A percentile compares a stretch with the other conserved stretches of the same genome.
phyloP scores from a whole-genome alignment of 2,888 invertebrate genomes.

The Scaptomyza tumidula region DNA sequence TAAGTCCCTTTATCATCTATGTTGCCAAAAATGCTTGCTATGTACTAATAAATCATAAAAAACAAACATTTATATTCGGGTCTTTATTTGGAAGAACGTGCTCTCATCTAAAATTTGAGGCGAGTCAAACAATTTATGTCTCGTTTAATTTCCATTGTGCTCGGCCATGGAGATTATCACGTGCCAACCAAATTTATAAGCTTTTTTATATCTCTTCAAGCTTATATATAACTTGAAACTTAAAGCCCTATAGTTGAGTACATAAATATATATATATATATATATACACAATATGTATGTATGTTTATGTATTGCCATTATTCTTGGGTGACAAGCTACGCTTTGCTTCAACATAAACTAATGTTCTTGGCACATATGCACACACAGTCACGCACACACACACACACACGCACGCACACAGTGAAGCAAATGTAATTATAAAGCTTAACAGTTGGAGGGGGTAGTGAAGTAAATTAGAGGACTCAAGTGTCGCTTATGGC shows the following conservation, averaged over 20 bases:
- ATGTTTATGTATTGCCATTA: neutral
- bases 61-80: conserved; percentile 5
- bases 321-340: neutral
- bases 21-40: conserved; percentile 1
- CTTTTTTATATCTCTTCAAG: neutral
- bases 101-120: conserved; percentile 1
- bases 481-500: conserved; percentile 1
- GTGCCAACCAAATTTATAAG: neutral
- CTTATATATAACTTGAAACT: neutral
- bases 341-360: neutral
- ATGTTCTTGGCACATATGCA: conserved; percentile 3
- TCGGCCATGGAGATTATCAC: neutral
- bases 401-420: neutral
- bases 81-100: conserved; percentile 1
- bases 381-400: conserved; percentile 2
- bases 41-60: conserved; percentile 20
- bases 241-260: neutral
- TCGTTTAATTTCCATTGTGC: neutral
- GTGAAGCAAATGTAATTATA: conserved; percentile 17
- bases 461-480: conserved; percentile 15
- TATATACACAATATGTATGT: too few species aligned
- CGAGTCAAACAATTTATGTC: conserved; percentile 7
- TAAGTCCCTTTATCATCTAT: neutral
- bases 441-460: conserved; percentile 11
- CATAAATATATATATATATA: neutral